These are phyloP conservation scores for Bostrychus sinensis DNA, from an alignment of 2,113 vertebrate species.

Conservation along the genomic window DNA sequence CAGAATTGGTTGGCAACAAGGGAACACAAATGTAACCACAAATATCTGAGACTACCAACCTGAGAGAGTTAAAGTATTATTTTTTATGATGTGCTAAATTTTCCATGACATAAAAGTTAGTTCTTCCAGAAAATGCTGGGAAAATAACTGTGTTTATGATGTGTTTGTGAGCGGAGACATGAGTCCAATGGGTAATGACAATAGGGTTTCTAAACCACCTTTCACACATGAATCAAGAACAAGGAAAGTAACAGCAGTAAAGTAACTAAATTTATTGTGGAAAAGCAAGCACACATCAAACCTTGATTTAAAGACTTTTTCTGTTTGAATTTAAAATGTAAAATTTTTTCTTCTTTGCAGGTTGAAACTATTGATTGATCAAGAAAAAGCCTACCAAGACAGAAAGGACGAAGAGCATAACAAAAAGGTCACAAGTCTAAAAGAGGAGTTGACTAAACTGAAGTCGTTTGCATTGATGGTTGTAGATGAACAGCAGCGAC, in stretches of 20 bases:
- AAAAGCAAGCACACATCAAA: not conserved
- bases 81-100: conserved; percentile 68
- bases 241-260: not conserved
- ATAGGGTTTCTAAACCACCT: conserved; percentile 16
- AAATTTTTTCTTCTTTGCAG: conserved; percentile 71
- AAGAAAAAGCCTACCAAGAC: conserved; percentile 87
- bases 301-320: not conserved
- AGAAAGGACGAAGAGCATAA: conserved; percentile 88
- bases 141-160: conserved; percentile 63
- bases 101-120: conserved; percentile 69
- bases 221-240: not conserved
- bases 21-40: conserved; percentile 39
- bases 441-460: conserved; percentile 92
- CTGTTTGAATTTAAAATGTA: too few relatives aligned
- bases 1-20: conserved; percentile 52
- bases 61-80: conserved; percentile 41
- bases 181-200: conserved; percentile 32
- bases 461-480: conserved; percentile 96
- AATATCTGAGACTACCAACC: conserved; percentile 43
- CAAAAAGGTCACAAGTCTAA: conserved; percentile 83
- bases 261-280: too few relatives aligned
- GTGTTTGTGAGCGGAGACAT: conserved; percentile 36
- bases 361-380: conserved; percentile 91
- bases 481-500: conserved; percentile 94
- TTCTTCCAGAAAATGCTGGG: conserved; percentile 34